Conservation (phyloP, 2,888 invertebrate species). For the Epirrhoe tristata region DNA sequence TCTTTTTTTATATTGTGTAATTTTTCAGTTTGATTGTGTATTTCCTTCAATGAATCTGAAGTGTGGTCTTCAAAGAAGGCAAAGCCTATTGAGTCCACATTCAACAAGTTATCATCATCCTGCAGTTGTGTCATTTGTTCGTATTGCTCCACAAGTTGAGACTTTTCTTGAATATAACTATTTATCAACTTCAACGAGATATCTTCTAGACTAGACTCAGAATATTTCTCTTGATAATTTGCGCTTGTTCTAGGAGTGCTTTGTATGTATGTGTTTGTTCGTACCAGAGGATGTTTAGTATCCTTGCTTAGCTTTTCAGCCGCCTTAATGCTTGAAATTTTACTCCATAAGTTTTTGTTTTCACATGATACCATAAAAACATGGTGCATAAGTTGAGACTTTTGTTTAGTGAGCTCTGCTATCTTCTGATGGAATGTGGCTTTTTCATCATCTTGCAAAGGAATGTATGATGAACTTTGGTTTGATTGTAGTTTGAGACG, state of each 20-base stretch:
- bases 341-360: slow-evolving; percentile 92
- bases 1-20: slow-evolving; percentile 87
- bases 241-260: slow-evolving; percentile 86
- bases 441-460: slow-evolving; percentile 77
- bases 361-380: slow-evolving; percentile 93
- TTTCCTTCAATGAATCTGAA: slow-evolving; percentile 87
- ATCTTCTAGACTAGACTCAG: slow-evolving; percentile 90
- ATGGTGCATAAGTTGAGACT: slow-evolving; percentile 90
- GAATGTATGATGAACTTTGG: slow-evolving; percentile 61
- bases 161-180: slow-evolving; percentile 89
- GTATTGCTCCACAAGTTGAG: slow-evolving; percentile 88
- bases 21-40: slow-evolving; percentile 87
- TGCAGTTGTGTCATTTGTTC: slow-evolving; percentile 88
- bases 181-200: slow-evolving; percentile 90
- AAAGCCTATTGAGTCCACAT: slow-evolving; percentile 87
- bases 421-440: slow-evolving; percentile 86
- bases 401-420: slow-evolving; percentile 89
- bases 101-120: slow-evolving; percentile 79
- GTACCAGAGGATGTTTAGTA: slow-evolving; percentile 66
- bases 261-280: slow-evolving; percentile 88
- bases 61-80: slow-evolving; percentile 86
- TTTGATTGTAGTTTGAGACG: slow-evolving; percentile 78
- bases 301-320: slow-evolving; percentile 61
- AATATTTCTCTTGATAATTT: slow-evolving; percentile 82
- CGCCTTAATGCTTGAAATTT: slow-evolving; percentile 85